Conservation (phyloP, 2,113 vertebrate genomes). For the Chamaea fasciata region DNA sequence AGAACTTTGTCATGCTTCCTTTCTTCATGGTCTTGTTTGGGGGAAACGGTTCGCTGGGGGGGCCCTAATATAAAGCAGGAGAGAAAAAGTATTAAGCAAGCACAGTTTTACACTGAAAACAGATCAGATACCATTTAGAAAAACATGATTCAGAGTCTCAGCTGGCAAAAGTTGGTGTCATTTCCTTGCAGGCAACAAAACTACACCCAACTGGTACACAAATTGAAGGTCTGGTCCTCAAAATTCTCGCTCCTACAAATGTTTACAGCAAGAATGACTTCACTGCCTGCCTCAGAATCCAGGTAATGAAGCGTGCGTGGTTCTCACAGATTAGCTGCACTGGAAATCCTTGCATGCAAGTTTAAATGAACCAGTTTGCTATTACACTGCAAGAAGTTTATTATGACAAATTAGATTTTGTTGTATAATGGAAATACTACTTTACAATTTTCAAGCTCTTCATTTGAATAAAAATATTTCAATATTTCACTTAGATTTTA, state of each 20-base stretch:
- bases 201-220: neutral
- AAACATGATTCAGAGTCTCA: neutral
- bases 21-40: conserved; percentile 80
- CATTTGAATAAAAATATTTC: neutral
- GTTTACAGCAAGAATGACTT: neutral
- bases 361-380: neutral
- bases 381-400: neutral
- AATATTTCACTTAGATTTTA: neutral
- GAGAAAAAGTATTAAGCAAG: conserved; percentile 1
- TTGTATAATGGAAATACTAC: neutral
- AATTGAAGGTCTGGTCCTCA: neutral
- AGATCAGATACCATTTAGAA: neutral
- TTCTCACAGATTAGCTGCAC: neutral
- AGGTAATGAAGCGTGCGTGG: neutral
- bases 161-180: neutral
- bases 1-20: conserved; percentile 76
- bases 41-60: conserved; percentile 74
- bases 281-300: neutral
- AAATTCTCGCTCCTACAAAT: neutral
- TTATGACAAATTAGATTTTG: neutral
- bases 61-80: conserved; percentile 71
- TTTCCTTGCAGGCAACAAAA: neutral
- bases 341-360: neutral
- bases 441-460: neutral
- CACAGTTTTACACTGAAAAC: neutral